Evolutionary conservation across 2,113 vertebrate species (phyloP), one percentile per base, ranked within the genome.

Genomic region (Morphnarchus princeps): DNA sequence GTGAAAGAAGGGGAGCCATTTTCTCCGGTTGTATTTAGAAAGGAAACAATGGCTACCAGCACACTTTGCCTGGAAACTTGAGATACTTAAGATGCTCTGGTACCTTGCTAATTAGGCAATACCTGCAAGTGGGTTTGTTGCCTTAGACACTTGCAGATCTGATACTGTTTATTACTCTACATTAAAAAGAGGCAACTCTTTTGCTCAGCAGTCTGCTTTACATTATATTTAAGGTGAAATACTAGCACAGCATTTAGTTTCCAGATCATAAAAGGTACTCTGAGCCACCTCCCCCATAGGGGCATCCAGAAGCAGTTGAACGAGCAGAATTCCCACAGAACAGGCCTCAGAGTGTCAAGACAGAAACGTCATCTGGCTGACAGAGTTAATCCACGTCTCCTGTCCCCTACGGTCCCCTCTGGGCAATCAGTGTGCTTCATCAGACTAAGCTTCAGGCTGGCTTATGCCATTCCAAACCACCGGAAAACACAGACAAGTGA

Each of bases 301-400:
- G 40, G 7, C 34, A 88, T 49, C 34, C 42, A 49, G 54, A 63
- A 61, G 62, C 73, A 79, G 52, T 0, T 45, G 32, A 76, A 57
- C 1, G 10, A 76, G 57, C 59, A 84, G 28, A 93, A 80, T 40
- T 76, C 57, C 74, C 34, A 80, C 5, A 43, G 45, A 69, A 85
- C 1, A 50, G 29, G 47, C 15, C 45, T 77, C 57, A 54, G 0
- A 74, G 45, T 0, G 0, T 49, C 17, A 36, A 54, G 13, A 67
- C 40, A 93, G 54, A 79, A 93, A 70, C 10, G 13, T 55, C 87
- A 82, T 16, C 61, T 1, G 12, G 49, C 12, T 0, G 3, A 82
- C 21, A 78, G 40, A 67, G 87, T 40, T 55, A 52, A 82, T 65
- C 21, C 52, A 79, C 61, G 52, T 49, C 61, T 63, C 49, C 69